phyloP scores from a whole-genome alignment of 2,113 vertebrate genomes.

The Mola mola region DNA sequence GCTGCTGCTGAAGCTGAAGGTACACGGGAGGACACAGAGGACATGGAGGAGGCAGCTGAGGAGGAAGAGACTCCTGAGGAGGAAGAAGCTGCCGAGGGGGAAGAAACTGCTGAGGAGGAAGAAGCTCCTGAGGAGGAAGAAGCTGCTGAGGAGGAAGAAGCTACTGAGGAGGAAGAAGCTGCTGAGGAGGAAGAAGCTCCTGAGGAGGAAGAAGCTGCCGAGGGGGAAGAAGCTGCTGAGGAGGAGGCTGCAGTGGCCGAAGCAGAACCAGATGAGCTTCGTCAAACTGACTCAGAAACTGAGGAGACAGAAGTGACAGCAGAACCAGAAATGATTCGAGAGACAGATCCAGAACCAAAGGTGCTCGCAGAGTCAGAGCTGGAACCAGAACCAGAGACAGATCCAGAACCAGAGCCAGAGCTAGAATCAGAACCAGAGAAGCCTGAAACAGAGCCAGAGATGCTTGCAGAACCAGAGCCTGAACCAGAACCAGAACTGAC shows the following conservation, averaged over 20 bases:
- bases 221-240: neutral
- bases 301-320: neutral
- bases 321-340: neutral
- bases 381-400: slow-evolving; percentile 1
- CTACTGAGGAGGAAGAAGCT: slow-evolving; percentile 5
- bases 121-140: neutral
- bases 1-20: slow-evolving; percentile 20
- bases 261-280: slow-evolving; percentile 7
- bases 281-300: neutral
- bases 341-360: slow-evolving; percentile 21
- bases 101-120: too few species aligned
- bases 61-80: neutral
- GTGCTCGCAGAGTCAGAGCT: neutral
- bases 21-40: slow-evolving; percentile 19
- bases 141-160: neutral
- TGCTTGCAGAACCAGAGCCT: slow-evolving; percentile 1
- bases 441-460: neutral
- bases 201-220: neutral
- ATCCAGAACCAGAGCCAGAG: slow-evolving; percentile 1
- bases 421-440: slow-evolving; percentile 4
- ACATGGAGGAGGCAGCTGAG: slow-evolving; percentile 2
- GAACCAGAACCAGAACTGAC: neutral
- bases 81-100: neutral
- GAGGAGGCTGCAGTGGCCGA: slow-evolving; percentile 1
- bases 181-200: neutral